phyloP scores from a whole-genome alignment of 2,888 invertebrate genomes.

The Eupithecia centaureata region DNA sequence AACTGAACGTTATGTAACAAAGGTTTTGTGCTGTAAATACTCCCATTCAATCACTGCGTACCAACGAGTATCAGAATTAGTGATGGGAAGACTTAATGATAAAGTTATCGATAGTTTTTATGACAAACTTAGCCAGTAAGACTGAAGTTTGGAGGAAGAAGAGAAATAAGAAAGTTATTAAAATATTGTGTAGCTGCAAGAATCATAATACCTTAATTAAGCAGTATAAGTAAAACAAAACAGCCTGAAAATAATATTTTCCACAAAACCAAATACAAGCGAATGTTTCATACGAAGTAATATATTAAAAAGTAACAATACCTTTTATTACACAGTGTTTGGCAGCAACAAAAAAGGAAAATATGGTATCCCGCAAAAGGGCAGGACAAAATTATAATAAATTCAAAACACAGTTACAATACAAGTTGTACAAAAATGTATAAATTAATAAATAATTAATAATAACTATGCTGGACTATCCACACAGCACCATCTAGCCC shows the following conservation, averaged over 20 bases:
- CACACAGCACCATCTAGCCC: too few species aligned
- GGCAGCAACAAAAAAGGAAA: background rate
- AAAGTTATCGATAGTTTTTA: slow-evolving; percentile 37
- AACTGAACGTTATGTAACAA: slow-evolving; percentile 66
- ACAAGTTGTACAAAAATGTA: background rate
- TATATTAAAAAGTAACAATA: too few species aligned
- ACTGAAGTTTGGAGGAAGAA: too few species aligned
- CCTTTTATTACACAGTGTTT: background rate
- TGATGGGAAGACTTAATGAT: slow-evolving; percentile 46
- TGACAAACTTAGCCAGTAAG: background rate
- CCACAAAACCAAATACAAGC: too few species aligned
- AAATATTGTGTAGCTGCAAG: background rate
- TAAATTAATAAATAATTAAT: too few species aligned
- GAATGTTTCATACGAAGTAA: too few species aligned
- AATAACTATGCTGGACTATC: too few species aligned
- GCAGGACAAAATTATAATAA: background rate
- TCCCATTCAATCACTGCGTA: slow-evolving; percentile 60
- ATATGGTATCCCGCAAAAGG: background rate
- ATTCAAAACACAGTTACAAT: background rate
- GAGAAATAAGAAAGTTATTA: background rate
- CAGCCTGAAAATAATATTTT: background rate
- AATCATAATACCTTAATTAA: background rate
- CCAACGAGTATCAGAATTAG: slow-evolving; percentile 46
- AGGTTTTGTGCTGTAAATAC: slow-evolving; percentile 69
- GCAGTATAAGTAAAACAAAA: background rate